Evolutionary conservation across 1,140 invertebrate species (phyloP), one percentile per base, ranked within the genome.

Genomic region (Babylonia areolata): DNA sequence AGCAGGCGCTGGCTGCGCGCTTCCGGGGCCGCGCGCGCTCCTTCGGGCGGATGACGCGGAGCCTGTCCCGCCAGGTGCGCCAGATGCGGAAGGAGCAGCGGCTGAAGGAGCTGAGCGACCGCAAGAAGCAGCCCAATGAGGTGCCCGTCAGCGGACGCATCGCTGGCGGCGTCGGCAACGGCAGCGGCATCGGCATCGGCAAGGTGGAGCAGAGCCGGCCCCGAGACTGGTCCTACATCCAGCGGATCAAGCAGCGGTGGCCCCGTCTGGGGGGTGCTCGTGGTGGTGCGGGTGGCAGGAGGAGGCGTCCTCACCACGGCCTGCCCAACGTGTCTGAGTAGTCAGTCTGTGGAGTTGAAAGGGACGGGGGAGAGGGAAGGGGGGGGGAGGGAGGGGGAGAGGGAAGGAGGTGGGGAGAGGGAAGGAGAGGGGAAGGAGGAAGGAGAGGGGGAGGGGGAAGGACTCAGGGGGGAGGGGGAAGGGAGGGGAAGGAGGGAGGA

Each of bases 41-140:
- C 40, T 87, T 79, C 64, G 78, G 37, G 54, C 87, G 79, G 71
- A 80, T 86, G 15, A 87, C 84, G 35, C 85, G 85, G 77, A 77
- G 33, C 33, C 42, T 88, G 75, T n/a, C 86, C 28, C 40, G 82
- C 11, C 37, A 35, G 35, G 86, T 87, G 35, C 69, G 82, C 28
- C 51, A 77, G 31, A 78, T 51, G 86, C 69, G 54, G 82, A 87
- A 87, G 78, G 39, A 64, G 77, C 77, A 80, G 58, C 80, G 71
- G 58, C 39, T 80, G 75, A 40, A 80, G 42, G 58, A 11, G 58
- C 28, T 64, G 58, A 23, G 28, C 20, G 58, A 64, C 20, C 12
- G 28, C 15, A 12, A 23, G 9, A 64, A 64, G 2, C 15, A 12
- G 17, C 58, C 58, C 58, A 64, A 64, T 23, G 58, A 64, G 28